Evolutionary conservation across 2,797 vertebrate species (phyloP).

Genomic region (Notoglanidium macrostoma): DNA sequence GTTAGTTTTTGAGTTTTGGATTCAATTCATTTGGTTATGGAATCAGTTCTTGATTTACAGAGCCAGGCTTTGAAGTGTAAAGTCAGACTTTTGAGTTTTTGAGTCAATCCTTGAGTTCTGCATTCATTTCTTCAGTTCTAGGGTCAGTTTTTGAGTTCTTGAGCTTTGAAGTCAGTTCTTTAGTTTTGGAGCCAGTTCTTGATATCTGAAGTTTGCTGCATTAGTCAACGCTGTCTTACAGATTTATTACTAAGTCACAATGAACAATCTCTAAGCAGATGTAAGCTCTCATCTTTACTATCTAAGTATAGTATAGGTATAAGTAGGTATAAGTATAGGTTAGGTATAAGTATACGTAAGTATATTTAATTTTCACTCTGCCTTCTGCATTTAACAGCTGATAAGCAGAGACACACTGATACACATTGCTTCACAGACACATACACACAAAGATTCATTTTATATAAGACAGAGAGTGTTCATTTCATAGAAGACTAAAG

Average conservation of each 20-base stretch:
- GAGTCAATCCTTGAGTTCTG: not conserved
- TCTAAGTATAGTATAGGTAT: not conserved
- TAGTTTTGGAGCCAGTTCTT: not conserved
- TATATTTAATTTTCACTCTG: not conserved
- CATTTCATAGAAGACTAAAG: not conserved
- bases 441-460: not conserved
- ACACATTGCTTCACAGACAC: not conserved
- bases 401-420: not conserved
- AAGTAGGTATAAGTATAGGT: too few species aligned
- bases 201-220: not conserved
- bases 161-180: not conserved
- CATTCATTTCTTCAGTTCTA: not conserved
- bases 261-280: not conserved
- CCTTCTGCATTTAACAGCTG: not conserved
- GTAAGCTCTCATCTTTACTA: not conserved
- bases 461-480: not conserved
- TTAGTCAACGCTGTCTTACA: not conserved
- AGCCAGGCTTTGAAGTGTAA: not conserved
- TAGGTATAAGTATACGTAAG: not conserved
- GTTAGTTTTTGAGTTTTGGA: not conserved
- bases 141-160: not conserved
- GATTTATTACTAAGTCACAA: not conserved
- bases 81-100: not conserved
- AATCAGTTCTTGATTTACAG: not conserved
- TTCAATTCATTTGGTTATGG: not conserved